Evolutionary conservation across 2,113 vertebrate species (phyloP), one percentile per base, ranked within the genome.

Genomic region (Pituophis catenifer): DNA sequence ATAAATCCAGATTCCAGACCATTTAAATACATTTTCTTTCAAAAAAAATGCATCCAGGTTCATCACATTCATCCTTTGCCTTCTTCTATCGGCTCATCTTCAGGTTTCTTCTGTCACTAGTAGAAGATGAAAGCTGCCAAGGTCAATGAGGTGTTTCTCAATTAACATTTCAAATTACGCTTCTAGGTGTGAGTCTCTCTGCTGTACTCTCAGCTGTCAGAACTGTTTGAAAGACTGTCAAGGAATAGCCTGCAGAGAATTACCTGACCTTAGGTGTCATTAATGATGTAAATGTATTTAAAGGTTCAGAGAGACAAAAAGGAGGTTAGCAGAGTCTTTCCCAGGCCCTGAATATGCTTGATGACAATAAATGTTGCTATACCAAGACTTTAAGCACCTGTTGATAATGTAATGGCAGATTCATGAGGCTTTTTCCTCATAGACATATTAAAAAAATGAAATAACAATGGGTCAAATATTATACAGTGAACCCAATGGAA

Each of bases 81-180:
- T 52, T 91, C 86, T 94, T 85, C 8, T 24, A 10, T 8, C 91
- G 58, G 23, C n/a, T 90, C 89, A 91, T 8, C 54, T 90, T 90
- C 48, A 0, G 0, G 54, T 92, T 89, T 90, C 52, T 90, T 94
- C 94, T 58, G 92, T 19, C 89, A 55, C 33, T 29, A n/a, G 62
- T 93, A 88, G 38, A 58, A 97, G 75, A 95, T 87, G 10, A 94
- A 38, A 89, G 89, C 95, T 94, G 91, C 94, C 94, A 95, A 94
- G 94, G 94, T 94, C 93, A 94, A 2, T 19, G 17, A 85, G 88
- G 65, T 94, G 90, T 86, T 97, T 95, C 94, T 86, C 96, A 97
- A 97, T 97, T 98, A 97, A 96, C 96, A 96, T 95, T 96, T 97
- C 87, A 96, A 95, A 97, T 96, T 95, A 95, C 90, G 91, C 53